A percentile compares a stretch with the other conserved stretches of the same genome.
Evolutionary conservation across 1,140 invertebrate species (phyloP).

Genomic region (Triops longicaudatus): DNA sequence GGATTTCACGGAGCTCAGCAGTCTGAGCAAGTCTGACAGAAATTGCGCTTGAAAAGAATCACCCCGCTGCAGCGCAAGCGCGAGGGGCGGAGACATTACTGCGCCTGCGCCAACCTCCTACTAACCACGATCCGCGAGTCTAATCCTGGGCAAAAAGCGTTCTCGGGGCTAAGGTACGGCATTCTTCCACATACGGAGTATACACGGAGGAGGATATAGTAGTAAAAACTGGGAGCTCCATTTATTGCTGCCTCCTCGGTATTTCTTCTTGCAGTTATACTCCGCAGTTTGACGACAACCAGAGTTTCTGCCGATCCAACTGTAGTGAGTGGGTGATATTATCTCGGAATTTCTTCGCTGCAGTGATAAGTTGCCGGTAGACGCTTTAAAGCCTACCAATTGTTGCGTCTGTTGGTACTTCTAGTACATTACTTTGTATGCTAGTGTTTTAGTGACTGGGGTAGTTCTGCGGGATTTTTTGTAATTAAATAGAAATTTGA

Average conservation of each 20-base stretch:
- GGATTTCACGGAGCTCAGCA: background rate
- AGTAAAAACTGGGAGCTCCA: background rate
- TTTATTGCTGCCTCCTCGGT: background rate
- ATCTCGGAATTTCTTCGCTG: too few species aligned
- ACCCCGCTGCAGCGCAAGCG: background rate
- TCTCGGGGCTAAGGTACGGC: background rate
- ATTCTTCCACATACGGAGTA: background rate
- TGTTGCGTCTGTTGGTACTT: too few species aligned
- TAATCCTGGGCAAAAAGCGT: background rate
- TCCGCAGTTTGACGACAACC: background rate
- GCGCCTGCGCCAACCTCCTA: background rate
- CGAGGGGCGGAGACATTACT: background rate
- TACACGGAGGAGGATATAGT: background rate
- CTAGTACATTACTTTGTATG: too few species aligned
- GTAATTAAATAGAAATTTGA: too few species aligned
- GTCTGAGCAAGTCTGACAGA: slow-evolving; percentile 11
- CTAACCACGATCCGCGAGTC: background rate
- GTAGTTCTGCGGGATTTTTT: too few species aligned
- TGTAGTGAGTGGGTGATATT: too few species aligned
- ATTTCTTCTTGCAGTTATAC: background rate
- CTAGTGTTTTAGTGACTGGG: too few species aligned
- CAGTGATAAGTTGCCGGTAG: too few species aligned
- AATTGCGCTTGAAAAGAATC: background rate
- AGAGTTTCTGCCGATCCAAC: background rate
- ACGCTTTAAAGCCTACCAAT: too few species aligned